phyloP scores from a whole-genome alignment of 2,888 invertebrate species.

The Drepanosiphum platanoidis region DNA sequence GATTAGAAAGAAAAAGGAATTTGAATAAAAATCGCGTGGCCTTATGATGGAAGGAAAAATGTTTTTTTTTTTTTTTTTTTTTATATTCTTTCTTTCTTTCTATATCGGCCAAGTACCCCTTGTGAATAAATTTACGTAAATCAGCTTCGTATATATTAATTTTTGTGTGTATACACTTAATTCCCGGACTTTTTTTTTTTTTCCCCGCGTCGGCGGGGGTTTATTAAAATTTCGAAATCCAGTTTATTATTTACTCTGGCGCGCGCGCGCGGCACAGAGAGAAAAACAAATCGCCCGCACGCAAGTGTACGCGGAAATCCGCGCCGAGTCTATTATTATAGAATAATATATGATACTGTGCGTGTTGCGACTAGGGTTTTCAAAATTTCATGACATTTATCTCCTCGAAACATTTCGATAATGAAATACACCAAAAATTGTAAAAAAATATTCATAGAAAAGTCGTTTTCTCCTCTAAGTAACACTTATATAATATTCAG shows the following conservation, averaged over 20 bases:
- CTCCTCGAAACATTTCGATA: too few species aligned
- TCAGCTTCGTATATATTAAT: slow-evolving; percentile 62
- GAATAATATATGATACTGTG: too few species aligned
- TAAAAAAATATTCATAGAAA: too few species aligned
- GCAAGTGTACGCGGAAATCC: not conserved
- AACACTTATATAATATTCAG: too few species aligned
- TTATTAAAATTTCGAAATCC: slow-evolving; percentile 58
- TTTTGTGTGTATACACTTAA: slow-evolving; percentile 61
- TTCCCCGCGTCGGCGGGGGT: slow-evolving; percentile 28
- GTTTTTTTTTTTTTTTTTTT: slow-evolving; percentile 56
- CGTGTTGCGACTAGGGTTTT: too few species aligned
- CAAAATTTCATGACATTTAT: too few species aligned
- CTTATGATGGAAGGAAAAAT: slow-evolving; percentile 50
- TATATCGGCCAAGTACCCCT: slow-evolving; percentile 55
- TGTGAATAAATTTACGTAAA: slow-evolving; percentile 62
- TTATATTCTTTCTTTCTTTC: not conserved
- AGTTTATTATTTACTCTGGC: slow-evolving; percentile 52
- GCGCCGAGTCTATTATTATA: not conserved
- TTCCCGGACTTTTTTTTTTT: slow-evolving; percentile 49
- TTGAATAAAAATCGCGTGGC: slow-evolving; percentile 62
- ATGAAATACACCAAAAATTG: too few species aligned
- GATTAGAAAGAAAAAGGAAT: slow-evolving; percentile 60
- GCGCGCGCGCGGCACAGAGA: too few species aligned
- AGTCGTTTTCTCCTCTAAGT: too few species aligned
- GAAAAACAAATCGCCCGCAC: slow-evolving; percentile 23